Base-by-base conservation (phyloP, 2,797 vertebrate genomes). In the Crenichthys baileyi region DNA sequence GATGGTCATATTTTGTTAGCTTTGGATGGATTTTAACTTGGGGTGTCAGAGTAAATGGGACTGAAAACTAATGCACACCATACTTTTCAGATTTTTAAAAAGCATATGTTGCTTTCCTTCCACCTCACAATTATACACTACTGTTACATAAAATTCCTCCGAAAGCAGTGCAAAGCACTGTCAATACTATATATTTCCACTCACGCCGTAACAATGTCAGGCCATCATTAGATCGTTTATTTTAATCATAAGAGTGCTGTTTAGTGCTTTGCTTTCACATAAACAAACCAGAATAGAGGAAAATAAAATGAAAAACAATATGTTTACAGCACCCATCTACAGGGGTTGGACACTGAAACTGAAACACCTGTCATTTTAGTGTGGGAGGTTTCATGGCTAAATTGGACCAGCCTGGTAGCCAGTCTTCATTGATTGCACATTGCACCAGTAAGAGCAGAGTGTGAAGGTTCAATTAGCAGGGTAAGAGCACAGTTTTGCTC, bases 291-390 rank as follows among this genome's bases (percentile, higher is more conserved):
- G 46, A 15, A 36, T 15, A 29, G 44, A 31, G 24, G 56, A 29
- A 13, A 48, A 46, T 26, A 15, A 48, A 29, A 26, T n/a, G 11
- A 65, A n/a, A 68, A 70, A 41, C 61, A 48, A 77, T 76, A 60
- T 68, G 56, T 80, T 75, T 76, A 70, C 82, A 78, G 41, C 78
- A 74, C 70, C 72, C 75, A 46, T 78, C 60, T 75, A 31, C n/a
- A n/a, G n/a, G n/a, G n/a, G n/a, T n/a, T n/a, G n/a, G n/a, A n/a
- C n/a, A n/a, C n/a, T n/a, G n/a, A n/a, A n/a, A n/a, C n/a, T n/a
- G n/a, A n/a, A n/a, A n/a, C n/a, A n/a, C n/a, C n/a, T n/a, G n/a
- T n/a, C n/a, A n/a, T n/a, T n/a, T n/a, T n/a, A n/a, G n/a, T n/a
- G n/a, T n/a, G n/a, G n/a, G n/a, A n/a, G n/a, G n/a, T n/a, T n/a